phyloP scores from a whole-genome alignment of 2,797 vertebrate genomes.

The Cirrhinus molitorella region DNA sequence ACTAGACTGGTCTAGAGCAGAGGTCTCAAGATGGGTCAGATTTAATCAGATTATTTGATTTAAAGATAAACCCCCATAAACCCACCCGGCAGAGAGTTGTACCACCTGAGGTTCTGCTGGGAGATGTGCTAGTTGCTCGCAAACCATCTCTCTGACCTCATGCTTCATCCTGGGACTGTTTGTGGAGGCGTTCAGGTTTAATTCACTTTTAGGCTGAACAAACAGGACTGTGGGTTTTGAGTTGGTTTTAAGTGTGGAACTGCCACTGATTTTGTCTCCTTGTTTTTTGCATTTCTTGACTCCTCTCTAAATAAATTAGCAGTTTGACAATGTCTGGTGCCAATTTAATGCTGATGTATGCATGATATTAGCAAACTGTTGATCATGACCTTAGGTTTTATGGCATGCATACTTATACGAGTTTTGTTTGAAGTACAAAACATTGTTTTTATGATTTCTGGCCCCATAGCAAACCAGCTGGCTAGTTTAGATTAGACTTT shows the following conservation, averaged over 20 bases:
- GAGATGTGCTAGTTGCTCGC: conserved; percentile 1
- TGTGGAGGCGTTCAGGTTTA: background rate
- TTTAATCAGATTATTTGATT: conserved; percentile 81
- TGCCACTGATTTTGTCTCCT: background rate
- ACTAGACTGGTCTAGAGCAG: conserved; percentile 50
- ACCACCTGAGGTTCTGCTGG: conserved; percentile 61
- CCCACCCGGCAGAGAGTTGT: conserved; percentile 63
- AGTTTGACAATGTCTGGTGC: background rate
- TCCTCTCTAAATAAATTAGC: background rate
- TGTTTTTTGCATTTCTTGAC: background rate
- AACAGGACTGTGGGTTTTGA: background rate
- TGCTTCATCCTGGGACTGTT: background rate
- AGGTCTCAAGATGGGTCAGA: conserved; percentile 68
- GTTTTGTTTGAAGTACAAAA: background rate
- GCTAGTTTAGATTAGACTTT: background rate
- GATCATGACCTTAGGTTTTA: background rate
- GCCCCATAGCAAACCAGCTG: background rate
- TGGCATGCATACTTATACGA: background rate
- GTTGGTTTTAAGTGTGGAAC: background rate
- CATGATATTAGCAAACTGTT: background rate
- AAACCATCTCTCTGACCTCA: background rate
- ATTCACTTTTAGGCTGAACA: background rate
- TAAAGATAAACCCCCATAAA: conserved; percentile 68
- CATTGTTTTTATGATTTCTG: background rate
- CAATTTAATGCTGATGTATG: background rate